These are phyloP conservation scores for Pitangus sulphuratus DNA, from an alignment of 2,797 vertebrate species.

Conservation along the genomic window DNA sequence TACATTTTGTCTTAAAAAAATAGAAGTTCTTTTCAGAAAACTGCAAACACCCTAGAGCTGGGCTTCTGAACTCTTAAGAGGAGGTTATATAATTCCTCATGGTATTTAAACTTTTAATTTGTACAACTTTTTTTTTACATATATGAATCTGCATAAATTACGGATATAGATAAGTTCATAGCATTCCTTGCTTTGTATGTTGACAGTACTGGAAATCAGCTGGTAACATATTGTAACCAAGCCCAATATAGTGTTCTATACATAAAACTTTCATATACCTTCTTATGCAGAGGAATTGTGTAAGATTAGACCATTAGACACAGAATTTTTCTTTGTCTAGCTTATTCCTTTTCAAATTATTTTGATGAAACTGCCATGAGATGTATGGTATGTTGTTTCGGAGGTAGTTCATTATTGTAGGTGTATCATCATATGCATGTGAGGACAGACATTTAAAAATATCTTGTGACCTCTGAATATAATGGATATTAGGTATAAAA, in stretches of 20 bases:
- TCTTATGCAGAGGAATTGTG: not conserved
- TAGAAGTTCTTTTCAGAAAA: not conserved
- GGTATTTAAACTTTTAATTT: not conserved
- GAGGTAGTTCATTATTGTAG: not conserved
- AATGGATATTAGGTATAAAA: not conserved
- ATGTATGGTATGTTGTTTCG: not conserved
- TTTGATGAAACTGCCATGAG: not conserved
- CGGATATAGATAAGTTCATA: not conserved
- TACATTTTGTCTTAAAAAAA: not conserved
- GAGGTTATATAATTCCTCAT: not conserved
- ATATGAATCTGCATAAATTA: not conserved
- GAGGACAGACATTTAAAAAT: not conserved
- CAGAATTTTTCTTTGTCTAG: not conserved
- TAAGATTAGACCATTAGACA: not conserved
- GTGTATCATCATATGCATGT: not conserved
- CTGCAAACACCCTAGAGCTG: not conserved
- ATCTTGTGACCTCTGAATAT: not conserved
- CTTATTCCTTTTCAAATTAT: fast-evolving
- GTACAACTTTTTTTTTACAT: not conserved
- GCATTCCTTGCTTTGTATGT: not conserved
- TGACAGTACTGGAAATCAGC: not conserved
- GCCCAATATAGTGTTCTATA: not conserved
- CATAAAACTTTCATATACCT: not conserved
- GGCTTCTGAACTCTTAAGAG: not conserved
- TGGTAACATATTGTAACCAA: not conserved